Conservation (phyloP, 2,113 vertebrate genomes). For the Coryphaenoides rupestris region DNA sequence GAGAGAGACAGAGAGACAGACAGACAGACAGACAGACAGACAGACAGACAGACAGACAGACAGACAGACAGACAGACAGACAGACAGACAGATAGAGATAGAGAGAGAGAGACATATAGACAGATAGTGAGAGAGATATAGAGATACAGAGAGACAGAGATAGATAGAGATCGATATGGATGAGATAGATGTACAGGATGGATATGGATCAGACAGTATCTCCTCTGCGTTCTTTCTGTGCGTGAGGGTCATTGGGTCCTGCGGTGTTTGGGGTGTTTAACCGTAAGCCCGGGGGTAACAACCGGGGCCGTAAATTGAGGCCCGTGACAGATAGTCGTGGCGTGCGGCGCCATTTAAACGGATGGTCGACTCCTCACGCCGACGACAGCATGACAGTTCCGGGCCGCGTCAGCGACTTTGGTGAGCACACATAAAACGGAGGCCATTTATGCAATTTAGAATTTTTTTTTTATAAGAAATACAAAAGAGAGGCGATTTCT, state of each 20-base stretch:
- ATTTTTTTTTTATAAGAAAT: too few species aligned
- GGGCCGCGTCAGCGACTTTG: slow-evolving; percentile 42
- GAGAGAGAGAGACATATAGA: background rate
- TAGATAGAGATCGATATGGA: too few species aligned
- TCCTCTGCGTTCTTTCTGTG: too few species aligned
- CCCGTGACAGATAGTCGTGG: slow-evolving; percentile 26
- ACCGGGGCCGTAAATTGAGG: slow-evolving; percentile 43
- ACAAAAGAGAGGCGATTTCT: slow-evolving; percentile 22
- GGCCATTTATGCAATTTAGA: slow-evolving; percentile 17
- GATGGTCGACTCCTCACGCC: slow-evolving; percentile 47
- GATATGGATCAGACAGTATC: too few species aligned
- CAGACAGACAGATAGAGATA: background rate
- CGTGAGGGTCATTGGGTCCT: too few species aligned
- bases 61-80: slow-evolving; percentile 1
- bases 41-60: slow-evolving; percentile 1
- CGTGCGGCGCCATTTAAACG: slow-evolving; percentile 25
- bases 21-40: background rate
- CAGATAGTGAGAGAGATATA: too few species aligned
- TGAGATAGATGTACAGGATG: too few species aligned
- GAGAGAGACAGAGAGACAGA: slow-evolving; percentile 17
- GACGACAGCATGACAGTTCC: slow-evolving; percentile 40
- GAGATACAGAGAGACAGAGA: background rate
- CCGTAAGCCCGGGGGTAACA: slow-evolving; percentile 34
- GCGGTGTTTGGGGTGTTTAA: slow-evolving; percentile 1
- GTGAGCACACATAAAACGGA: slow-evolving; percentile 30